Evolutionary conservation across 2,888 invertebrate genomes (phyloP).

Genomic region (Idaea straminata): DNA sequence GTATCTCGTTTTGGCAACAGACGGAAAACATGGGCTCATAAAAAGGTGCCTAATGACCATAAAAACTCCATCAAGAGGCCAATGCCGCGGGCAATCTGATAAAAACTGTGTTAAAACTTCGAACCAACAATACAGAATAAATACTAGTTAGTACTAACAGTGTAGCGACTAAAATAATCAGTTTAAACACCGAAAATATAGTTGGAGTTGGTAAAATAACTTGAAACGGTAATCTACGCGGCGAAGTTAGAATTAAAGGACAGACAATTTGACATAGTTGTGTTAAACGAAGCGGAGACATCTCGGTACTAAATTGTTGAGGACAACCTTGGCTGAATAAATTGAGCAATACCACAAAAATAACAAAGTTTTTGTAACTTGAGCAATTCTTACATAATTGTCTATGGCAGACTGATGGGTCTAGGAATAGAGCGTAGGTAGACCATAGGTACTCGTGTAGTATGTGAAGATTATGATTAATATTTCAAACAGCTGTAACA

Average conservation of each 20-base stretch:
- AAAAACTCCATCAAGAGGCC: conserved; percentile 27
- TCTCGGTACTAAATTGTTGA: neutral
- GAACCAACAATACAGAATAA: neutral
- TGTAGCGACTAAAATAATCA: neutral
- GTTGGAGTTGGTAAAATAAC: neutral
- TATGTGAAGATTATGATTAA: neutral
- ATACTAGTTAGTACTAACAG: neutral
- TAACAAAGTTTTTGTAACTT: neutral
- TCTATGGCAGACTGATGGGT: neutral
- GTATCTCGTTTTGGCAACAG: conserved; percentile 19
- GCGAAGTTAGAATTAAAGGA: neutral
- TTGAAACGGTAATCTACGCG: neutral
- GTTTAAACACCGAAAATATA: neutral
- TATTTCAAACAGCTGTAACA: neutral
- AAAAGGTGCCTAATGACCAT: conserved; percentile 21
- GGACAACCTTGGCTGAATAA: neutral
- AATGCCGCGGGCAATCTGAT: conserved; percentile 8
- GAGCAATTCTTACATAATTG: neutral
- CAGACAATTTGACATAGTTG: neutral
- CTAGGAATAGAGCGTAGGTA: neutral
- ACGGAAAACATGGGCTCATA: conserved; percentile 22
- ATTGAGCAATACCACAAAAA: neutral
- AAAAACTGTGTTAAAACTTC: neutral
- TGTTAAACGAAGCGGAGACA: neutral
- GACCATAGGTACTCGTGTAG: no score